Evolutionary conservation across 2,797 vertebrate species (phyloP).

Genomic region (Eulemur mongoz): DNA sequence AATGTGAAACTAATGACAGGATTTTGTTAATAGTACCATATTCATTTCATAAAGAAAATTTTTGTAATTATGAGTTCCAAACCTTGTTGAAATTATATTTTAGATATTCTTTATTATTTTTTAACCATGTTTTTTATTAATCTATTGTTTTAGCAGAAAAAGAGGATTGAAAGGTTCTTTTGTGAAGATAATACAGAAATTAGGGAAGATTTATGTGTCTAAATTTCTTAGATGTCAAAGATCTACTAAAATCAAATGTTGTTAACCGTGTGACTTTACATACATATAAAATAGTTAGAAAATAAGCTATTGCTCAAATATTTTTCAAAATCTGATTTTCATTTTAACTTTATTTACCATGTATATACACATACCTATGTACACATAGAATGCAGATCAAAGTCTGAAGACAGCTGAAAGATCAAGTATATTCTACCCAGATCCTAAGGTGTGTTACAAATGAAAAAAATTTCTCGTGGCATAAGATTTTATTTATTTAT

Average conservation of each 20-base stretch:
- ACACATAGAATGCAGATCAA: background rate
- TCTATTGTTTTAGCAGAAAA: background rate
- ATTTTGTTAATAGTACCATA: background rate
- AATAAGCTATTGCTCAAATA: background rate
- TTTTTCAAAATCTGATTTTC: background rate
- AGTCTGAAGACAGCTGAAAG: background rate
- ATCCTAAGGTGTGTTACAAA: background rate
- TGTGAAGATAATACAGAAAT: background rate
- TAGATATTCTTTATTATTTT: background rate
- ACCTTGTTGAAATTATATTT: background rate
- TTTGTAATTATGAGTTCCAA: background rate
- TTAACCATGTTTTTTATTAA: background rate
- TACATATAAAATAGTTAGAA: conserved; percentile 14
- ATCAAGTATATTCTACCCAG: background rate
- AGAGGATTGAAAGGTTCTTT: background rate
- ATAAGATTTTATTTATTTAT: background rate
- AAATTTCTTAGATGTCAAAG: background rate
- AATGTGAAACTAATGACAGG: background rate
- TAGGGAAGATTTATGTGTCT: background rate
- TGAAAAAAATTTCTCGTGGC: background rate
- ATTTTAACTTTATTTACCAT: background rate
- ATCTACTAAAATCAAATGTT: background rate
- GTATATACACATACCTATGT: background rate
- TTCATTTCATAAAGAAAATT: background rate
- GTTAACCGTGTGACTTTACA: background rate